Base-by-base conservation (phyloP, 1,140 invertebrate genomes). In the Oreohelix idahoensis region DNA sequence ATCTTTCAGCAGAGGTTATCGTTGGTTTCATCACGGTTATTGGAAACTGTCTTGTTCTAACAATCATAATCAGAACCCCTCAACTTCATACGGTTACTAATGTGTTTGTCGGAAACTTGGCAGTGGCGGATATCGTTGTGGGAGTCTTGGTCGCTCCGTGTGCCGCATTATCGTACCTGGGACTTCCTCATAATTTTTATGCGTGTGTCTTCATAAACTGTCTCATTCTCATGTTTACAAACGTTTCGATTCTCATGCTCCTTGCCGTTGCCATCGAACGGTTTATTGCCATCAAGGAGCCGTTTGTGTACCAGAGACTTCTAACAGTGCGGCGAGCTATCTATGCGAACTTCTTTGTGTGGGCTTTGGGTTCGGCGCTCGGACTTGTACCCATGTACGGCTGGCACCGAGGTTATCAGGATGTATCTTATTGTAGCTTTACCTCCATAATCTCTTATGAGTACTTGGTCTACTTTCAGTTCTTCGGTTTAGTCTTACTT, bases 41-140 rank as follows among this genome's bases (percentile, higher is more conserved):
- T 91, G 69, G 93, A 63, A 94, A 94, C 84, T 53, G 86, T 23
- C 76, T 93, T 38, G 93, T 94, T 1, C 86, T 93, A 35, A 69
- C 92, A 13, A 92, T 92, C 8, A 93, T 94, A 85, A 84, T 80
- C 15, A 89, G 86, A 58, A 92, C 92, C 66, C 83, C 80, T 15
- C 84, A 86, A 39, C 87, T 94, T 26, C 92, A 91, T 66, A 94
- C 93, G 39, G 87, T 93, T 36, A 94, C 93, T 79, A 94, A 94
- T 85, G 92, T 89, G 75, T 93, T 93, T 79, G 91, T 94, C 26
- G 93, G 91, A n/a, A 92, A 90, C 81, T 87, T 94, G 32, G 93
- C 93, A 0, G 39, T 92, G 15, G 93, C 93, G 15, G 93, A 94
- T 83, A 83, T 93, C 20, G 83, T 93, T 0, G 93, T 94, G 38